These are phyloP conservation scores for Egretta garzetta DNA, from an alignment of 2,113 vertebrate genomes.

Conservation along the genomic window DNA sequence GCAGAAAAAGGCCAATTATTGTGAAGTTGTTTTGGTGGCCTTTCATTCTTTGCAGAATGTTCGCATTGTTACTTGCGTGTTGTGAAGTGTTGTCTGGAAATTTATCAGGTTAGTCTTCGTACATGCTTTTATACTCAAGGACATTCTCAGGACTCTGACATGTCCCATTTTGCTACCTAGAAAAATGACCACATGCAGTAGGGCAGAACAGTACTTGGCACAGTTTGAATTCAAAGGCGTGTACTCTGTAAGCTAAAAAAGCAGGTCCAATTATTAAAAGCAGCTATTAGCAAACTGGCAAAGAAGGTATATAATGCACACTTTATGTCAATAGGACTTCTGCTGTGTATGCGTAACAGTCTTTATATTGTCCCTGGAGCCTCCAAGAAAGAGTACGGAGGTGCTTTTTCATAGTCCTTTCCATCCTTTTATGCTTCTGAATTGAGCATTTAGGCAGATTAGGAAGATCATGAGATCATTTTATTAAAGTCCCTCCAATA, in stretches of 20 bases:
- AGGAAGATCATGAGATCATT: background rate
- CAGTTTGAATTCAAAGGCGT: background rate
- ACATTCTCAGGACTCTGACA: background rate
- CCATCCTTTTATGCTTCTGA: background rate
- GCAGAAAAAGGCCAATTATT: background rate
- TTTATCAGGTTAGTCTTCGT: background rate
- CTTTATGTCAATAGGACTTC: background rate
- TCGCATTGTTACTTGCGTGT: background rate
- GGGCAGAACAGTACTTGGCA: background rate
- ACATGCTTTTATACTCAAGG: background rate
- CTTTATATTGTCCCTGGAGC: background rate
- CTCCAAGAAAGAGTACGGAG: background rate
- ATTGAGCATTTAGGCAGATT: background rate
- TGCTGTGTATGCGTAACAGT: accelerated
- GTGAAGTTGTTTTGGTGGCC: background rate
- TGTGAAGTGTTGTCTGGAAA: background rate
- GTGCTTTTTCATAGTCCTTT: background rate
- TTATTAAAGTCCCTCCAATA: background rate
- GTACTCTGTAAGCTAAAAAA: background rate
- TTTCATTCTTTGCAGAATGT: background rate
- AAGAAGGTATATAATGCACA: no score
- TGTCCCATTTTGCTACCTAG: background rate
- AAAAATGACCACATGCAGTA: background rate
- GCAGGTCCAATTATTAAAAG: background rate
- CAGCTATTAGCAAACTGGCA: background rate